Evolutionary conservation across 2,888 invertebrate genomes (phyloP), one percentile per base, ranked within the genome.

Genomic region (Sceliomorpha sp.): DNA sequence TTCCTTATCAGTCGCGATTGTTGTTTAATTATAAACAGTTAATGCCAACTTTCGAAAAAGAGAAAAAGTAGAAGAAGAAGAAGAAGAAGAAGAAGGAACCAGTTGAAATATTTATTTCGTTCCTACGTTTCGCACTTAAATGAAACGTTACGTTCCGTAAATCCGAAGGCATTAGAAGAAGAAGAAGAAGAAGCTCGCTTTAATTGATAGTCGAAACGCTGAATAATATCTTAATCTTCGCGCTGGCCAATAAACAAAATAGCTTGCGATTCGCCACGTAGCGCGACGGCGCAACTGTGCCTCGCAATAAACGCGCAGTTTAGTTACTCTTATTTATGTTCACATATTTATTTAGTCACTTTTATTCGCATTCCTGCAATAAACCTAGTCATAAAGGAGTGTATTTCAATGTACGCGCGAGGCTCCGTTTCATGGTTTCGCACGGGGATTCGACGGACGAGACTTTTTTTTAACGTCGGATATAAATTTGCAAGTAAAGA

Each of bases 331-430:
- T 68, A 62, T 68, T 58, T 58, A 64, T 50, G 60, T 55, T 68
- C 68, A 60, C 62, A 62, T 62, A 69, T 69, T 69, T 69, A 69
- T 69, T 69, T 69, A 63, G 63, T 59, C 63, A 63, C 53, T 69
- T 69, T 69, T 69, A 68, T 68, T 68, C 50, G 68, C 68, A 68
- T 68, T 63, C 62, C 53, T 39, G 53, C 58, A 62, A 58, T 63
- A 58, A 63, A 63, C 58, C 63, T 69, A 58, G 62, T 63, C 62
- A 58, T 69, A 59, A 69, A 58, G 58, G 53, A 51, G 42, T 37
- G 53, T 40, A 47, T 51, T 48, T 63, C 58, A 63, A 63, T 58
- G 62, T 62, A 62, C 47, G 40, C 47, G 40, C 55, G 36, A 59
- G 59, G 47, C 55, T 67, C 59, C 36, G 67, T 67, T 59, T 39